A percentile compares a stretch with the other conserved stretches of the same genome.
Conservation (phyloP, 2,113 vertebrate species). For the Catharus bicknelli region DNA sequence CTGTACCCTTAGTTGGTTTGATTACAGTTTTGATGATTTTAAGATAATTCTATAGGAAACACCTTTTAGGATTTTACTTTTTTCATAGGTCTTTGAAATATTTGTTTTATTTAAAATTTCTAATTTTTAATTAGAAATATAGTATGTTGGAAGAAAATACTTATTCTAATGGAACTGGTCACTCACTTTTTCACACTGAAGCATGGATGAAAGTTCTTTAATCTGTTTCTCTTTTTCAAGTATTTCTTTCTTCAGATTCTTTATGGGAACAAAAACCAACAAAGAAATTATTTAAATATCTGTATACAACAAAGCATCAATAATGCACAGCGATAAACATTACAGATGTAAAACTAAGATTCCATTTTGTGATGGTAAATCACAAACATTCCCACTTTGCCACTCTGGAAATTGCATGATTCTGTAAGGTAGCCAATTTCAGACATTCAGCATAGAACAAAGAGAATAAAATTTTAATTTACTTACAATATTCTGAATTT, state of each 20-base stretch:
- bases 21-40: neutral
- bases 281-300: neutral
- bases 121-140: neutral
- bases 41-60: neutral
- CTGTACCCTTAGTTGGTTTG: neutral
- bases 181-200: slow-evolving; percentile 82
- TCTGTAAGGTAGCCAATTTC: neutral
- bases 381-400: neutral
- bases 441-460: neutral
- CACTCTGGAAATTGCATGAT: neutral
- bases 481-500: slow-evolving; percentile 81
- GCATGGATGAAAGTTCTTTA: slow-evolving; percentile 76
- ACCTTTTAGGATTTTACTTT: neutral
- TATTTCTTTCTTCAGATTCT: slow-evolving; percentile 81
- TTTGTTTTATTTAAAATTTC: neutral
- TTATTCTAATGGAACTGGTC: neutral
- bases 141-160: neutral
- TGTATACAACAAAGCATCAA: neutral
- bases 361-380: neutral
- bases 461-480: neutral
- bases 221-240: slow-evolving; percentile 73
- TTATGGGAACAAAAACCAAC: neutral
- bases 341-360: neutral
- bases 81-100: neutral
- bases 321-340: neutral